phyloP scores from a whole-genome alignment of 1,140 invertebrate genomes.

The Anagrus nilaparvatae region DNA sequence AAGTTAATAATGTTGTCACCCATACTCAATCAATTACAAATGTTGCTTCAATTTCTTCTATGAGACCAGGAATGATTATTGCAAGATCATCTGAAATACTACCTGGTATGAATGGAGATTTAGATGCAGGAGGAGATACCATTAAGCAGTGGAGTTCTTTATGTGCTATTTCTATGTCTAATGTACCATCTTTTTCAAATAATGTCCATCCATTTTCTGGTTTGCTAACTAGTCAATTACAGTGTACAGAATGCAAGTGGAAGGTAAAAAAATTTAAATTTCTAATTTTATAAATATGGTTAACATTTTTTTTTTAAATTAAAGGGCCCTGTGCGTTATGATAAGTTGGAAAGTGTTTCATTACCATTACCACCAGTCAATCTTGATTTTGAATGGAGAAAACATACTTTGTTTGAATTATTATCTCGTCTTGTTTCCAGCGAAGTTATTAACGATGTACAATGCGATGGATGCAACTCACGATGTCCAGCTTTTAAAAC shows the following conservation, averaged over 20 bases:
- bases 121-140: slow-evolving; percentile 17
- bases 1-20: slow-evolving; percentile 22
- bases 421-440: slow-evolving; percentile 73
- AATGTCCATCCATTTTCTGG: slow-evolving; percentile 61
- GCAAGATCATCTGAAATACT: slow-evolving; percentile 36
- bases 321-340: slow-evolving; percentile 73
- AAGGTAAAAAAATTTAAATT: slow-evolving; percentile 46
- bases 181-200: slow-evolving; percentile 24
- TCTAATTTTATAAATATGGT: slow-evolving; percentile 8
- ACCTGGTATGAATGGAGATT: slow-evolving; percentile 16
- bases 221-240: slow-evolving; percentile 72
- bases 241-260: slow-evolving; percentile 68
- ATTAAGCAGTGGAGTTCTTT: slow-evolving; percentile 33
- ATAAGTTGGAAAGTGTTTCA: slow-evolving; percentile 82
- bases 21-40: slow-evolving; percentile 29
- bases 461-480: slow-evolving; percentile 65
- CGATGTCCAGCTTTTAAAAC: slow-evolving; percentile 53
- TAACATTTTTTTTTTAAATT: slow-evolving; percentile 13
- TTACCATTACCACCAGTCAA: slow-evolving; percentile 55
- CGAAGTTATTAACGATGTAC: slow-evolving; percentile 72
- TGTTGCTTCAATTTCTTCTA: slow-evolving; percentile 15
- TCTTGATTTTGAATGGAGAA: slow-evolving; percentile 41
- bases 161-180: slow-evolving; percentile 26
- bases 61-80: slow-evolving; percentile 36
- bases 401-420: slow-evolving; percentile 54